Evolutionary conservation across 2,113 vertebrate species (phyloP).

Genomic region (Colistium nudipinnis): DNA sequence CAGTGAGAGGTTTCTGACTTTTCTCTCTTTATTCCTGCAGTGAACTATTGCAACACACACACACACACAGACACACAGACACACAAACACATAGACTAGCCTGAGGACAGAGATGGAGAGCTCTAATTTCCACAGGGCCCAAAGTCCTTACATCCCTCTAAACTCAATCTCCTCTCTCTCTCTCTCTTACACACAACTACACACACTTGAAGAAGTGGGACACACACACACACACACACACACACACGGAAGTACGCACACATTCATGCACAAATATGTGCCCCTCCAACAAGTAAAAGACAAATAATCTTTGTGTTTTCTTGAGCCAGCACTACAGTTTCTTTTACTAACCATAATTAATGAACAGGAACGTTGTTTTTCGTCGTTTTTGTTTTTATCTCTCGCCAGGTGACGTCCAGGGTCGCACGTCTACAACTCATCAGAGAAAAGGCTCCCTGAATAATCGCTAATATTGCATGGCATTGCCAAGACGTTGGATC

Average conservation of each 20-base stretch:
- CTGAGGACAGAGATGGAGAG: conserved; percentile 73
- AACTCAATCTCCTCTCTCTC: conserved; percentile 55
- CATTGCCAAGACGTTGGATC: neutral
- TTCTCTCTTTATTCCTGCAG: conserved; percentile 30
- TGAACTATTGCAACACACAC: conserved; percentile 32
- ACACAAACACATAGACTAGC: conserved; percentile 9
- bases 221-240: neutral
- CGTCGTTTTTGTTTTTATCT: no score
- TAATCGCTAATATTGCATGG: neutral
- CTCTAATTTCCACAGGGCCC: conserved; percentile 69
- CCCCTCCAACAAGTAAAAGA: neutral
- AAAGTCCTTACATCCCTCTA: conserved; percentile 51
- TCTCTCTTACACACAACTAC: conserved; percentile 23
- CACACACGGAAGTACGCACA: neutral
- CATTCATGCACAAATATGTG: neutral
- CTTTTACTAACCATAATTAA: neutral
- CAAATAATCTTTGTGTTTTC: neutral
- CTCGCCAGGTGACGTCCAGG: no score
- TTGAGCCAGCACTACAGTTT: neutral
- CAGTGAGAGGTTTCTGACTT: conserved; percentile 31
- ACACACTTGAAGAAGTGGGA: conserved; percentile 22
- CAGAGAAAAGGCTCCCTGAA: neutral
- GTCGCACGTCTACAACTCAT: no score
- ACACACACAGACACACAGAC: neutral
- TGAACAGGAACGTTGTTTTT: neutral